Evolutionary conservation across 2,797 vertebrate species (phyloP), one percentile per base, ranked within the genome.

Genomic region (Myoxocephalus aenaeus): DNA sequence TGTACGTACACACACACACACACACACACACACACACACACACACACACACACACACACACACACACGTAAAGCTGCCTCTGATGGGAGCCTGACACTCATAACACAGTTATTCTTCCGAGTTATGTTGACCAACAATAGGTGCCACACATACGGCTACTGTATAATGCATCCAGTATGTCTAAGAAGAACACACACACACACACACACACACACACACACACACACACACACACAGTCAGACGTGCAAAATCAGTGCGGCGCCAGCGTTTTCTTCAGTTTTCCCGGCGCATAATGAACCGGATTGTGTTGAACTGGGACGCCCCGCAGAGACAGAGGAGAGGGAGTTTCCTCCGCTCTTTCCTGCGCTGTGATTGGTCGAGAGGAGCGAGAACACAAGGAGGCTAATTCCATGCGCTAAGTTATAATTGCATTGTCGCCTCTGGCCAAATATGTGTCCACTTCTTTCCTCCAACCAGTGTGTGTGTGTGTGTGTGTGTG

Each of bases 391-490:
- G 91, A 96, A 96, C 94, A 97, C 97, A 96, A 96, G 95, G 95
- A 96, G 94, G 95, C 95, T 96, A 96, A 97, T 98, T 97, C 96
- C 95, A 96, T 96, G 95, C 95, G 95, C 94, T 93, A 95, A 96
- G 93, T 95, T 96, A 96, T 97, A 97, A 98, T 96, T 97, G 95
- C 93, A 91, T 94, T 93, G 93, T 94, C 87, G 96, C 97, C 97
- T 95, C 93, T 70, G 96, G 97, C 95, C 94, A 96, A 91, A 90
- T 93, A 89, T 91, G 91, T 92, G 94, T 92, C 92, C 91, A 93
- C 91, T 95, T 92, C 93, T 94, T 70, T 89, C 91, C 90, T 77
- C 65, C 75, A 72, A 56, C 66, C 66, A 36, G 71, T 66, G 58
- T 62, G 62, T 40, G 40, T 67, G 27, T 34, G 34, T 40, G 42